phyloP scores from a whole-genome alignment of 2,888 invertebrate genomes.

The Megalurothrips usitatus region DNA sequence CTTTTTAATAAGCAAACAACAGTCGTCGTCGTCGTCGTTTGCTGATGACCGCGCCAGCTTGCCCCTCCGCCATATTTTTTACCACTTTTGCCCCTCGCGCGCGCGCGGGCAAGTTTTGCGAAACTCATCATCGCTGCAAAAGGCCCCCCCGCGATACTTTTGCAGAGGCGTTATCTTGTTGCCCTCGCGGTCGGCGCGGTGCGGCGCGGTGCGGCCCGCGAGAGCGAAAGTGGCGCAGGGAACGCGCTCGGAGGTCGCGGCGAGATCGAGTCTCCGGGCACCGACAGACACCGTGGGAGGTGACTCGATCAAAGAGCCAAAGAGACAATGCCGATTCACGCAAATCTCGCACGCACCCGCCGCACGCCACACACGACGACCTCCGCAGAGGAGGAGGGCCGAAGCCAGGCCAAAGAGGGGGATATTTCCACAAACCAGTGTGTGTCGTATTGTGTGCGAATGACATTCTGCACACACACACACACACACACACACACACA shows the following conservation, averaged over 20 bases:
- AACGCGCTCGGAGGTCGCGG: too few relatives aligned
- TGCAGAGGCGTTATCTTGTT: too few relatives aligned
- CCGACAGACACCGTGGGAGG: too few relatives aligned
- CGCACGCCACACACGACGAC: too few relatives aligned
- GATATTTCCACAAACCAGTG: not conserved
- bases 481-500: not conserved
- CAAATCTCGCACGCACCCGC: too few relatives aligned
- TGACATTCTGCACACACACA: not conserved
- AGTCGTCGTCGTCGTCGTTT: not conserved
- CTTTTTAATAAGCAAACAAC: conserved; percentile 13
- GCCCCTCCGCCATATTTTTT: not conserved
- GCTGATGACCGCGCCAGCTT: not conserved
- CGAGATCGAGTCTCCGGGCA: too few relatives aligned
- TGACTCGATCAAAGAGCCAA: too few relatives aligned
- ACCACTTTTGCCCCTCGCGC: not conserved
- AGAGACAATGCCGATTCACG: too few relatives aligned
- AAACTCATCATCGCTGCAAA: not conserved
- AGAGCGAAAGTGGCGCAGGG: not conserved
- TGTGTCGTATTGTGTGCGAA: not conserved
- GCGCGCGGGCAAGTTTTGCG: not conserved
- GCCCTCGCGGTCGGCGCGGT: too few relatives aligned
- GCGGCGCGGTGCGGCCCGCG: not conserved
- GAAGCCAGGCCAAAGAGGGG: not conserved
- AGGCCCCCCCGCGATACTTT: not conserved
- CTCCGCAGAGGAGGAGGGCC: too few relatives aligned